Evolutionary conservation across 1,140 invertebrate species (phyloP).

Genomic region (Sycophaga agraensis): DNA sequence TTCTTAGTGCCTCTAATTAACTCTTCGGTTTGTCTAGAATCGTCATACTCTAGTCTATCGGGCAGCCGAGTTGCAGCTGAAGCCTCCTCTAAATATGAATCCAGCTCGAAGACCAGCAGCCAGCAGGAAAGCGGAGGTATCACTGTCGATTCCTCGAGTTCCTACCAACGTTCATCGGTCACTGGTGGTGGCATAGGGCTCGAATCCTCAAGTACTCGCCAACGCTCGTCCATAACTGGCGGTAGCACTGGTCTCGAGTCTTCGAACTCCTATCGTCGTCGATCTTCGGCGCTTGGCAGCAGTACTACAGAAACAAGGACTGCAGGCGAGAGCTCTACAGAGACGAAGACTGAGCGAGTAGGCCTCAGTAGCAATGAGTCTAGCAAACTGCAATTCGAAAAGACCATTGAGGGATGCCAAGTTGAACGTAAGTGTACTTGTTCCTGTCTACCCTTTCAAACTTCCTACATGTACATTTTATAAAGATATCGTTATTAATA

Average conservation of each 20-base stretch:
- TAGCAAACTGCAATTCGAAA: slow-evolving; percentile 69
- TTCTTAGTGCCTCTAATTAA: slow-evolving; percentile 3
- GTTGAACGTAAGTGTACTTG: slow-evolving; percentile 72
- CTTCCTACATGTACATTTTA: neutral
- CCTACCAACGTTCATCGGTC: slow-evolving; percentile 36
- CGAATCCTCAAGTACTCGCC: slow-evolving; percentile 35
- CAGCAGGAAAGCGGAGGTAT: slow-evolving; percentile 44
- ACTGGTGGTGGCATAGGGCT: too few relatives aligned
- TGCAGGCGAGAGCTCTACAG: slow-evolving; percentile 33
- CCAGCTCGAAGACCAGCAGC: slow-evolving; percentile 43
- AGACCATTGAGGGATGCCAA: slow-evolving; percentile 72
- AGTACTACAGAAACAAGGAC: slow-evolving; percentile 31
- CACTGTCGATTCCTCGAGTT: slow-evolving; percentile 47
- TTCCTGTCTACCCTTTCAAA: too few relatives aligned
- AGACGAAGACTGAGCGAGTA: slow-evolving; percentile 37
- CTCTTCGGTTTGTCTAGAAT: slow-evolving; percentile 61
- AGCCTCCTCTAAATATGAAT: slow-evolving; percentile 55
- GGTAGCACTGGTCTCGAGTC: slow-evolving; percentile 46
- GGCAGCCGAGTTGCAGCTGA: slow-evolving; percentile 57
- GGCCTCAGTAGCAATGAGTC: slow-evolving; percentile 50
- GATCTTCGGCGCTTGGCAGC: too few relatives aligned
- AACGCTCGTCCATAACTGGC: slow-evolving; percentile 43
- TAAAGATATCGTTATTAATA: neutral
- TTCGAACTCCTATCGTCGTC: slow-evolving; percentile 45
- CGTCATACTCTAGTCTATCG: slow-evolving; percentile 61